Conservation (phyloP, 2,888 invertebrate genomes). For the Epinotia ramella region DNA sequence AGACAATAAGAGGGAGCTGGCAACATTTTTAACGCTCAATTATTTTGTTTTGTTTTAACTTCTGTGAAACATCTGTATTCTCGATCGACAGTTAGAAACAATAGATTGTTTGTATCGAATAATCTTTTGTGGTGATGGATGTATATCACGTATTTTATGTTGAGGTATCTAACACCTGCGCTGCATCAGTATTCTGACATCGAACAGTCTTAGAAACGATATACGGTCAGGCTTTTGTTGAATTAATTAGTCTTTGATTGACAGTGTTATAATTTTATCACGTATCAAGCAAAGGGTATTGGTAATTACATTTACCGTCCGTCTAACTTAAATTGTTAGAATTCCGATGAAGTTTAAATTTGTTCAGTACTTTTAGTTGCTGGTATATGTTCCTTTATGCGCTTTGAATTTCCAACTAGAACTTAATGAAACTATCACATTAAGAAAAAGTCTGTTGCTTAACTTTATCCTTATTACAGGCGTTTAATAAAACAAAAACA, state of each 20-base stretch:
- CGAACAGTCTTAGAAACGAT: slow-evolving; percentile 16
- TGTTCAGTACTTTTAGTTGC: background rate
- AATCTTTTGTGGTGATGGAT: slow-evolving; percentile 19
- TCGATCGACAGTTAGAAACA: slow-evolving; percentile 16
- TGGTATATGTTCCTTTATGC: no score
- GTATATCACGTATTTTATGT: slow-evolving; percentile 9
- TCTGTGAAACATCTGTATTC: slow-evolving; percentile 32
- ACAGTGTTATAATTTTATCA: background rate
- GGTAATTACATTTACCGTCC: background rate
- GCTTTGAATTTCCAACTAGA: background rate
- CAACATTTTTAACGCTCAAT: slow-evolving; percentile 3
- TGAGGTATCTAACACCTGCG: slow-evolving; percentile 1
- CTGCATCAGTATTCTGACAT: slow-evolving; percentile 26
- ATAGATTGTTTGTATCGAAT: slow-evolving; percentile 26
- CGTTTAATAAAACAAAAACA: slow-evolving; percentile 1
- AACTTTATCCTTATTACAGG: background rate
- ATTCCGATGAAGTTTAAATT: background rate
- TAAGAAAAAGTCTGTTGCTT: background rate
- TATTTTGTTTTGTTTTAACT: slow-evolving; percentile 20
- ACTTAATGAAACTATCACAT: background rate
- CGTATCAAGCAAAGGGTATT: background rate
- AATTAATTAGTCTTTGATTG: slow-evolving; percentile 11
- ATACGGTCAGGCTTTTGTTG: background rate
- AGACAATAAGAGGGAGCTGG: slow-evolving; percentile 1
- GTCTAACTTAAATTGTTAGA: background rate